Conservation (phyloP, 1,140 invertebrate species). For the Musca vetustissima region DNA sequence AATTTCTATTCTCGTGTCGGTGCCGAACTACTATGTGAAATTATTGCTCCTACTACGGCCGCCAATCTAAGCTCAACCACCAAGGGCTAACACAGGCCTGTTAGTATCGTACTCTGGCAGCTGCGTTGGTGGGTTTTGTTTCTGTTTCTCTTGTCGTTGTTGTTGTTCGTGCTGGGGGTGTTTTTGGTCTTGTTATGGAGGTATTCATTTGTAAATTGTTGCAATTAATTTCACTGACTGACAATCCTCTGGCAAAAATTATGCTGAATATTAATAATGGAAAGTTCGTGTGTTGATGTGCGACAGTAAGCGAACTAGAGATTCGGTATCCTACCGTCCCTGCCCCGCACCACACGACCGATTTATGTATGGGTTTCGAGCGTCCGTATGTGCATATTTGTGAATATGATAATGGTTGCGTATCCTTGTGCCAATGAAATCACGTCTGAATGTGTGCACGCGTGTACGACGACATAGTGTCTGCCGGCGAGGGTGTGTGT, state of each 20-base stretch:
- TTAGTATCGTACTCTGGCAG: no score
- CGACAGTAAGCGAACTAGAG: not conserved
- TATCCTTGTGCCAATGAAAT: not conserved
- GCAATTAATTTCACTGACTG: constrained; percentile 22
- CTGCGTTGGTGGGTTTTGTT: no score
- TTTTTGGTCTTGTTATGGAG: constrained; percentile 5
- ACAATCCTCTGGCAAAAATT: constrained; percentile 14
- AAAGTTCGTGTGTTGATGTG: not conserved
- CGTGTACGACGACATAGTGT: not conserved
- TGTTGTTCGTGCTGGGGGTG: no score
- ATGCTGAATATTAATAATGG: constrained; percentile 22
- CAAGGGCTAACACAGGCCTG: no score
- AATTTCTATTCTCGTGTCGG: no score
- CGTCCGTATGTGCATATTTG: not conserved
- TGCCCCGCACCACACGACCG: not conserved
- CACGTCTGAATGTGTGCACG: not conserved
- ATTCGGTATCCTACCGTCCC: not conserved
- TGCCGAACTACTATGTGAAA: no score
- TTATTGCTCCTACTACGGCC: no score
- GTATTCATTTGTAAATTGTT: constrained; percentile 23
- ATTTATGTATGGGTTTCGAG: not conserved
- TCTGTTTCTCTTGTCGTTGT: no score
- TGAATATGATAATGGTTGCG: no score
- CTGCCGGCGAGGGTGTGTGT: no score
- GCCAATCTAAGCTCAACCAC: no score